Base-by-base conservation (phyloP, 2,113 vertebrate species). In the Hemichromis elongatus region DNA sequence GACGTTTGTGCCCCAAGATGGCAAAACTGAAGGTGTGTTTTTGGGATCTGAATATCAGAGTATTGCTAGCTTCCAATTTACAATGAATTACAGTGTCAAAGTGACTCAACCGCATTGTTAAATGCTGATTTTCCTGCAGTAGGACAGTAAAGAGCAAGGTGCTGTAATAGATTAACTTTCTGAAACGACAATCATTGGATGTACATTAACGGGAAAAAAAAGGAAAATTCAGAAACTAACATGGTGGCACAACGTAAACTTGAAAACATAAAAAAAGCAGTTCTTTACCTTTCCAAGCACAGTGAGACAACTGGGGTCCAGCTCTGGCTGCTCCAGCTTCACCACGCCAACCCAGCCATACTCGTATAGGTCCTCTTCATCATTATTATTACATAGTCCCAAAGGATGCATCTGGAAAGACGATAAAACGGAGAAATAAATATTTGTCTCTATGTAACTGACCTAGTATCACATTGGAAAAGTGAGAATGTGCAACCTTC, bases 261-360 rank as follows among this genome's bases (percentile, higher is more conserved):
- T 42, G n/a, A 52, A 2, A 68, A 26, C 30, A 53, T 19, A 66
- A 50, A 82, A n/a, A 3, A 30, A 42, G 3, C 9, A n/a, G 42
- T 18, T 80, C 4, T 91, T 97, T 97, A 99, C 99, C 98, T 99
- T 99, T 93, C 99, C 99, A 81, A 99, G 94, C 55, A 99, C 99
- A 3, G 98, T 99, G 86, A 99, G 98, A 24, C 99, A 99, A 88
- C 97, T 99, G 1, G 98, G 98, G 92, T 99, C 98, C 96, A 99
- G 33, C 90, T 98, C 98, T 0, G 99, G 98, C 92, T 99, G 98
- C 89, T 99, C 99, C 92, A 99, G 94, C 92, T 99, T 99, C 93
- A 99, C 99, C 94, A 99, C 99, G n/a, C 99, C 99, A n/a, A 99
- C 98, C 99, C 99, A 99, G 93, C 98, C 98, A 0, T 99, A 99